Evolutionary conservation across 2,888 invertebrate species (phyloP).

Genomic region (Hydrotaea diabolus): DNA sequence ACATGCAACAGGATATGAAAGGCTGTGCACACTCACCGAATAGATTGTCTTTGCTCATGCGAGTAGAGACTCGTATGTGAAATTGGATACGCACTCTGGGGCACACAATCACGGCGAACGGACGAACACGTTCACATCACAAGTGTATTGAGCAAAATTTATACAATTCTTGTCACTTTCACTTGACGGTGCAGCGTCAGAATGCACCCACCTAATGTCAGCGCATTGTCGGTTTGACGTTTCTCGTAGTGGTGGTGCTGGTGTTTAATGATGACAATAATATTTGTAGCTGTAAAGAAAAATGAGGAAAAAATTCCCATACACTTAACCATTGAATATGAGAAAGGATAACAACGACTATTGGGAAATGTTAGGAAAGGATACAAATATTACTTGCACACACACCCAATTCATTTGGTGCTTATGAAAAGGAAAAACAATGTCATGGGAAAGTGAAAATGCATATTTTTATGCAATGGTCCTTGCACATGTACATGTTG

Average conservation of each 20-base stretch:
- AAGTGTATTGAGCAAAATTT: conserved; percentile 64
- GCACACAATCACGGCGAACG: neutral
- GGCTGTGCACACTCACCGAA: conserved; percentile 42
- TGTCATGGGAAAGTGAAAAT: conserved; percentile 56
- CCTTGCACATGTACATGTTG: neutral
- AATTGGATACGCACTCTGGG: conserved; percentile 48
- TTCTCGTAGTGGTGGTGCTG: too few relatives aligned
- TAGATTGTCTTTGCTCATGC: neutral
- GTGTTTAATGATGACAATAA: conserved; percentile 47
- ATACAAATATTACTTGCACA: conserved; percentile 29
- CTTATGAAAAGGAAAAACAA: neutral
- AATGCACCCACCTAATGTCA: conserved; percentile 25
- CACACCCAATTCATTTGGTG: neutral
- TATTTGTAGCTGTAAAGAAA: conserved; percentile 26
- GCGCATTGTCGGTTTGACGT: conserved; percentile 35
- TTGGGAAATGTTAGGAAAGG: conserved; percentile 33
- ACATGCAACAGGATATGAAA: conserved; percentile 66
- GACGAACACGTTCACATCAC: conserved; percentile 19
- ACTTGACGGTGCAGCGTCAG: conserved; percentile 70
- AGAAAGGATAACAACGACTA: conserved; percentile 58
- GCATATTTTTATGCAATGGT: neutral
- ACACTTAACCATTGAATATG: conserved; percentile 38
- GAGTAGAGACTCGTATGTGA: conserved; percentile 15
- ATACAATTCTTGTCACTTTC: conserved; percentile 76
- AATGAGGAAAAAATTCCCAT: conserved; percentile 58